Percentiles rank a stretch among this genome's conserved stretches.
Conservation (phyloP, 1,140 invertebrate species). For the Piezodorus guildinii region DNA sequence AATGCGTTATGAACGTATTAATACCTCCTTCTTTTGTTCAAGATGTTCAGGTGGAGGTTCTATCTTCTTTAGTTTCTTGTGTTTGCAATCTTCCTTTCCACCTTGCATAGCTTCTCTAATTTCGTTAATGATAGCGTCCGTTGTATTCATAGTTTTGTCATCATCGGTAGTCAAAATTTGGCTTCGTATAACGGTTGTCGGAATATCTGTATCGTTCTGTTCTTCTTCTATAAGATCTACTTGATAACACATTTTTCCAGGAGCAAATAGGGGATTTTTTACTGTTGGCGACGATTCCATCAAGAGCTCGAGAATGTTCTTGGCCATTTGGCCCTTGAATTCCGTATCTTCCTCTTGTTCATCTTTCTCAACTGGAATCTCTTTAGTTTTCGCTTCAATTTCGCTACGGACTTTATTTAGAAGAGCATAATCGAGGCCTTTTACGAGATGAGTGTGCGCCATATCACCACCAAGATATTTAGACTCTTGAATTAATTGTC, state of each 20-base stretch:
- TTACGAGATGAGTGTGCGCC: slow-evolving; percentile 6
- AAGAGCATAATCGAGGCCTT: slow-evolving; percentile 5
- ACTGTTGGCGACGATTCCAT: background rate
- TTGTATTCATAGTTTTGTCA: background rate
- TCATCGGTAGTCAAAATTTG: background rate
- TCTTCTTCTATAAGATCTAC: background rate
- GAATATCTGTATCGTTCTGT: background rate
- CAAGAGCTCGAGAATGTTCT: background rate
- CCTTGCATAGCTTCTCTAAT: background rate
- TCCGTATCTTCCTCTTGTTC: slow-evolving; percentile 3
- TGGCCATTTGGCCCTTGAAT: background rate
- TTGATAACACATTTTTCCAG: slow-evolving; percentile 11
- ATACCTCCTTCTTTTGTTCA: too few relatives aligned
- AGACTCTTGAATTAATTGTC: slow-evolving; percentile 2
- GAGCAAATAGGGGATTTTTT: slow-evolving; percentile 8
- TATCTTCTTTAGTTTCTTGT: background rate
- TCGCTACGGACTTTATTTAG: slow-evolving; percentile 2
- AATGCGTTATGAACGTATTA: too few relatives aligned
- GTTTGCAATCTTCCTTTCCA: background rate
- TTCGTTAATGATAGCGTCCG: background rate
- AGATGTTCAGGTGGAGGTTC: background rate
- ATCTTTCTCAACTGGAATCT: background rate
- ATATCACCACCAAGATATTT: slow-evolving; percentile 11
- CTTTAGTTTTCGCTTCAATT: background rate
- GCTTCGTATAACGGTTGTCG: slow-evolving; percentile 1